These are phyloP conservation scores for Bombus sibiricus DNA, from an alignment of 1,140 invertebrate genomes.

Conservation along the genomic window DNA sequence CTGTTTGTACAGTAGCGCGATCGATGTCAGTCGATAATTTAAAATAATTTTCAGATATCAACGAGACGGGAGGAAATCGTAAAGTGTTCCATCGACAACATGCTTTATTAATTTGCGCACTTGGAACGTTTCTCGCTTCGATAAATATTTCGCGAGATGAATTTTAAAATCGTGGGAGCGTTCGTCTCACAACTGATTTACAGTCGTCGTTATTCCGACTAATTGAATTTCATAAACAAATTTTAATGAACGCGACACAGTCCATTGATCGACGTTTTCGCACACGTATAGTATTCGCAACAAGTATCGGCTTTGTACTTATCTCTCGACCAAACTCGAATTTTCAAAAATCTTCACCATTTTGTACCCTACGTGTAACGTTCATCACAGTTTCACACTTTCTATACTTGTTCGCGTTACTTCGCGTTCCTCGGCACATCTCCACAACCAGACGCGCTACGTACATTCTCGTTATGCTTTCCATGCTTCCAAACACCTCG, in stretches of 20 bases:
- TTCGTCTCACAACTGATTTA: neutral
- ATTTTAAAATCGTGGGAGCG: neutral
- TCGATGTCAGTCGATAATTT: conserved; percentile 1
- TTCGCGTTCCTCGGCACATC: neutral
- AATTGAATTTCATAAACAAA: neutral
- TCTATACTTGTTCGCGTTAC: neutral
- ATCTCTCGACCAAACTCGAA: neutral
- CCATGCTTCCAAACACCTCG: neutral
- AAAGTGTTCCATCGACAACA: neutral
- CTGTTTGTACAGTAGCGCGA: neutral
- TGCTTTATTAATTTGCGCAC: conserved; percentile 32
- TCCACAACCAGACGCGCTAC: neutral
- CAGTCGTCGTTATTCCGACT: neutral
- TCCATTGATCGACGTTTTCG: neutral
- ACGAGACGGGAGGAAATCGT: neutral
- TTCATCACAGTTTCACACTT: neutral
- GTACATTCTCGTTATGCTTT: neutral
- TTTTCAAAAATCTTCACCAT: neutral
- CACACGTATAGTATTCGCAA: neutral
- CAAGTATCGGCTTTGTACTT: neutral
- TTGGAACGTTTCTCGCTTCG: conserved; percentile 1
- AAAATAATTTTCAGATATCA: conserved; percentile 37
- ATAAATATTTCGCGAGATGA: conserved; percentile 20
- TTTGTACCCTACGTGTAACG: too few species aligned
- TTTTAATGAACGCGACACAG: conserved; percentile 11